These are phyloP conservation scores for Petrocephalus schoutedeni DNA, from an alignment of 2,797 vertebrate genomes.

Conservation along the genomic window DNA sequence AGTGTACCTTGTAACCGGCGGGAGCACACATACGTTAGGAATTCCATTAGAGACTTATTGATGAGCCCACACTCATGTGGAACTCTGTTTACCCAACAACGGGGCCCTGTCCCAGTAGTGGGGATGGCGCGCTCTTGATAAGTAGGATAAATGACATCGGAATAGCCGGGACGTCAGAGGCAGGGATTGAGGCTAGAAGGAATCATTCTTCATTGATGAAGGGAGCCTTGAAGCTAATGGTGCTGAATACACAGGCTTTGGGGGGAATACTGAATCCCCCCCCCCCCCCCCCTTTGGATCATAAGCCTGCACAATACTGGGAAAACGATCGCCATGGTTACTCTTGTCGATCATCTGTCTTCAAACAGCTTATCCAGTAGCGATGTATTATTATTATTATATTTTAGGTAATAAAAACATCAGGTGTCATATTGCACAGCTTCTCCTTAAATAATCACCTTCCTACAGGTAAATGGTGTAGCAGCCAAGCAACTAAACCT, in stretches of 20 bases:
- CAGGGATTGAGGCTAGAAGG: constrained; percentile 14
- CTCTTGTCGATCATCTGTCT: not conserved
- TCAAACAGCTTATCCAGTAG: not conserved
- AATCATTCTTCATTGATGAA: constrained; percentile 15
- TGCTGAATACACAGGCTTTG: not conserved
- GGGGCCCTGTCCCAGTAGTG: constrained; percentile 31
- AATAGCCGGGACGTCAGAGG: constrained; percentile 26
- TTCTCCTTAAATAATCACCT: no score
- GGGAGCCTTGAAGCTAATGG: constrained; percentile 4
- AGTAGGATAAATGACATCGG: constrained; percentile 45
- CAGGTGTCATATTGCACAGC: not conserved
- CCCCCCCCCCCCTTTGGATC: not conserved
- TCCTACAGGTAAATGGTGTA: no score
- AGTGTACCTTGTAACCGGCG: constrained; percentile 20
- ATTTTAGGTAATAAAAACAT: not conserved
- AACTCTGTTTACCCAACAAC: constrained; percentile 45
- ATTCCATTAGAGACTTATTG: constrained; percentile 46
- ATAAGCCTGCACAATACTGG: not conserved
- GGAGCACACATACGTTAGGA: constrained; percentile 34
- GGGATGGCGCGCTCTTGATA: constrained; percentile 28
- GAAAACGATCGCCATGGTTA: not conserved
- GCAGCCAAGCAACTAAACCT: not conserved
- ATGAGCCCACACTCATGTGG: constrained; percentile 45
- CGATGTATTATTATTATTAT: not conserved
- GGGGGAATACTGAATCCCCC: constrained; percentile 8